Evolutionary conservation across 2,797 vertebrate species (phyloP), one percentile per base, ranked within the genome.

Genomic region (Borostomias antarcticus): DNA sequence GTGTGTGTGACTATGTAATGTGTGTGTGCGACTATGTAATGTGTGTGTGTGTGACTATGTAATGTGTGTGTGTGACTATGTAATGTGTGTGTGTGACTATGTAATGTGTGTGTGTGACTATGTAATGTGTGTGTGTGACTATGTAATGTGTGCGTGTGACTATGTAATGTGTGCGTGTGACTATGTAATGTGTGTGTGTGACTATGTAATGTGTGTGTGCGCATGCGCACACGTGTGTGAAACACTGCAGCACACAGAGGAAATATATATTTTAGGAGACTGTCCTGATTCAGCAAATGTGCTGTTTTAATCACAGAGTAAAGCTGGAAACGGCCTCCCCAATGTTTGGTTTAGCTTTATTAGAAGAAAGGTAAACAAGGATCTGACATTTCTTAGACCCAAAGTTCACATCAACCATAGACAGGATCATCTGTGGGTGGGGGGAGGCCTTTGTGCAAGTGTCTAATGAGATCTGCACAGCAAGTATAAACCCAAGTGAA

Each of bases 311-410:
- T 85, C 77, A 82, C 72, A 77, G 66, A 61, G 69, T 73, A 62
- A 81, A 53, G 67, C 70, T 72, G 75, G 68, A 72, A 76, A 72
- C 82, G 80, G 68, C 25, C 45, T 70, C 52, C 23, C 62, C 70
- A 61, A 73, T 87, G 82, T 85, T 88, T 81, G 78, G 68, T 78
- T 78, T 75, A 68, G 70, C 67, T 78, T 82, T 62, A 64, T 56
- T 37, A 30, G 52, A 57, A 70, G 62, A 74, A 82, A 70, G 75
- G 35, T 70, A 73, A 77, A 79, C 77, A 81, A 73, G 70, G 69
- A 66, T 59, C 62, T 76, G 76, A 75, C 73, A 79, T 76, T 60
- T 69, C 66, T 47, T 9, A 17, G 40, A 61, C 32, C 58, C 17
- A 33, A 30, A 56, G 43, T 74, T 61, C 62, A 60, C 73, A 57